A percentile compares a stretch with the other conserved stretches of the same genome.
Evolutionary conservation across 2,888 invertebrate genomes (phyloP).

Genomic region (Drosophila cognata): DNA sequence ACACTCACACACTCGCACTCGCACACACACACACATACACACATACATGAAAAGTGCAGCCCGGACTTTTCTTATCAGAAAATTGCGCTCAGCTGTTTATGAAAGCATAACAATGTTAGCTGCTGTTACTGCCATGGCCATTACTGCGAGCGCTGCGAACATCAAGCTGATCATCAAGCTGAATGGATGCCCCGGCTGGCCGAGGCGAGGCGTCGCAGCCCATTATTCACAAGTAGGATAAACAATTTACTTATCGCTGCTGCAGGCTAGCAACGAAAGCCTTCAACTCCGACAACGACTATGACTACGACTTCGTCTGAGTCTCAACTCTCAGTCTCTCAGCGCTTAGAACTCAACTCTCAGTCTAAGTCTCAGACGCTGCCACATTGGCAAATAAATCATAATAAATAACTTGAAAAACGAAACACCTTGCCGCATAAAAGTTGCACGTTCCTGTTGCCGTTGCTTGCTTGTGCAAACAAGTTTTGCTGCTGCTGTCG

Average conservation of each 20-base stretch:
- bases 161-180: constrained; percentile 79
- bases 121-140: constrained; percentile 54
- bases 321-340: constrained; percentile 18
- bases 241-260: constrained; percentile 80
- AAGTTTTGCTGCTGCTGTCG: constrained; percentile 40
- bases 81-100: constrained; percentile 81
- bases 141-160: constrained; percentile 53
- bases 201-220: constrained; percentile 54
- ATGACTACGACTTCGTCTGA: constrained; percentile 9
- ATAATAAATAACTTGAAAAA: constrained; percentile 83
- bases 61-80: constrained; percentile 75
- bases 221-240: constrained; percentile 80
- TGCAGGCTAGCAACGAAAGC: constrained; percentile 56
- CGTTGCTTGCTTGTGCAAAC: constrained; percentile 38
- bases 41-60: constrained; percentile 29
- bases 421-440: constrained; percentile 79
- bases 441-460: constrained; percentile 65
- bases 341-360: constrained; percentile 12
- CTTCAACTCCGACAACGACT: constrained; percentile 31
- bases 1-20: constrained; percentile 20
- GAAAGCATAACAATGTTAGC: constrained; percentile 81
- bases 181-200: constrained; percentile 55
- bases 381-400: constrained; percentile 81
- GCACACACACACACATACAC: constrained; percentile 4
- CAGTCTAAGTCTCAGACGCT: constrained; percentile 45